A percentile compares a stretch with the other conserved stretches of the same genome.
Conservation (phyloP, 2,797 vertebrate species). For the Anisognathus igniventris region DNA sequence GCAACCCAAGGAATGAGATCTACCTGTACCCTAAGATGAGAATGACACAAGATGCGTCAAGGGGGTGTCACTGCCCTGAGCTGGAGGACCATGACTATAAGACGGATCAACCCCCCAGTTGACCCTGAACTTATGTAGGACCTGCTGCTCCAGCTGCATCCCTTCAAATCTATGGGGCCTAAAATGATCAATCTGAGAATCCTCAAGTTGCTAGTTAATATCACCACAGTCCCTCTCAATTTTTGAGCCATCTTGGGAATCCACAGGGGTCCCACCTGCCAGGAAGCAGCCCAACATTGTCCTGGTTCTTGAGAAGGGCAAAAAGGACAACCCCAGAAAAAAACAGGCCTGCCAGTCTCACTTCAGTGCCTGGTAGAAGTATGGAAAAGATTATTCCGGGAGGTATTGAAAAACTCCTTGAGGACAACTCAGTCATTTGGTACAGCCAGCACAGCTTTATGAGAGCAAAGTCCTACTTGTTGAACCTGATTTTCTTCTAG, state of each 20-base stretch:
- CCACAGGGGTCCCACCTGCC: not conserved
- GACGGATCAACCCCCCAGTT: rapidly evolving
- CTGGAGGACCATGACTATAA: not conserved
- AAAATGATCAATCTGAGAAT: not conserved
- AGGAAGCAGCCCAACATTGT: not conserved
- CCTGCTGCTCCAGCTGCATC: not conserved
- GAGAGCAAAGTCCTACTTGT: not conserved
- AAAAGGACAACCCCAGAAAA: not conserved
- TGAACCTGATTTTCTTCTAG: not conserved
- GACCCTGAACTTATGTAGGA: not conserved
- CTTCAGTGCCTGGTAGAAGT: not conserved
- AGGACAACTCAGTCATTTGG: not conserved
- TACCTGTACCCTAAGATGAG: not conserved
- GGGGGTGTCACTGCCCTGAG: not conserved
- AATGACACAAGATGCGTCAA: not conserved
- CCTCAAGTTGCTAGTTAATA: not conserved
- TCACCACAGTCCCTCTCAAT: not conserved
- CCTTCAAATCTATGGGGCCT: not conserved
- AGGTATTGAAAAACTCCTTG: not conserved
- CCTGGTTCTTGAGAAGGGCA: not conserved
- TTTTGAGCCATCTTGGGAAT: not conserved
- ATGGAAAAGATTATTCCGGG: not conserved
- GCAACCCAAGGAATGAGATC: not conserved
- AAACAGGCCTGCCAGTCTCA: not conserved
- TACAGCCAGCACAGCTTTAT: not conserved